Percentiles rank a stretch among this genome's conserved stretches.
Conservation (phyloP, 2,113 vertebrate species). For the Hippotragus niger region DNA sequence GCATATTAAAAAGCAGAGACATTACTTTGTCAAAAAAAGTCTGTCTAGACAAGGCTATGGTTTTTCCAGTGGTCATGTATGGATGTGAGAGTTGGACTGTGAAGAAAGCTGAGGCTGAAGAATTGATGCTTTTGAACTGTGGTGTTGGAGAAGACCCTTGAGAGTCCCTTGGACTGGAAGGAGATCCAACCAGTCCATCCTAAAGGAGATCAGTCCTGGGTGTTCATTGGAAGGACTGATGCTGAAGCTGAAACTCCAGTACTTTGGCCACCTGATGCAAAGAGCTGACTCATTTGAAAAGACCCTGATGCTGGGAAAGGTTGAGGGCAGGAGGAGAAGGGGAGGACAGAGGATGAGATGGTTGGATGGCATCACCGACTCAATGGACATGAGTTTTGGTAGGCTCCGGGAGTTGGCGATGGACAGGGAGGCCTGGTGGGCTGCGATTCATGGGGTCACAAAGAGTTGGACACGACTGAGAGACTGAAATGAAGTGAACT, state of each 20-base stretch:
- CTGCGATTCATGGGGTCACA: rapidly evolving
- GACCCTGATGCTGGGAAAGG: neutral
- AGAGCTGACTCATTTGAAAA: neutral
- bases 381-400: neutral
- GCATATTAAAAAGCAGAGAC: neutral
- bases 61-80: neutral
- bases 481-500: neutral
- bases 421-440: neutral
- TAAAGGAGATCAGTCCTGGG: neutral
- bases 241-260: neutral
- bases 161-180: neutral
- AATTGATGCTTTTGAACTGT: neutral
- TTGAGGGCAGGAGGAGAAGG: neutral
- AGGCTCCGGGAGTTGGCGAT: rapidly evolving
- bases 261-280: neutral
- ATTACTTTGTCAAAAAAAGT: neutral
- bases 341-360: neutral
- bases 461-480: neutral
- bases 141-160: neutral
- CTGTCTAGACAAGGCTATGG: neutral
- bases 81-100: neutral
- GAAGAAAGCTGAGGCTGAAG: neutral
- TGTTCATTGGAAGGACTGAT: neutral
- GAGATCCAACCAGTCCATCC: neutral
- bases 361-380: neutral